Percentiles rank a stretch among this genome's conserved stretches.
Evolutionary conservation across 1,140 invertebrate species (phyloP).

Genomic region (Ceratina calcarata): DNA sequence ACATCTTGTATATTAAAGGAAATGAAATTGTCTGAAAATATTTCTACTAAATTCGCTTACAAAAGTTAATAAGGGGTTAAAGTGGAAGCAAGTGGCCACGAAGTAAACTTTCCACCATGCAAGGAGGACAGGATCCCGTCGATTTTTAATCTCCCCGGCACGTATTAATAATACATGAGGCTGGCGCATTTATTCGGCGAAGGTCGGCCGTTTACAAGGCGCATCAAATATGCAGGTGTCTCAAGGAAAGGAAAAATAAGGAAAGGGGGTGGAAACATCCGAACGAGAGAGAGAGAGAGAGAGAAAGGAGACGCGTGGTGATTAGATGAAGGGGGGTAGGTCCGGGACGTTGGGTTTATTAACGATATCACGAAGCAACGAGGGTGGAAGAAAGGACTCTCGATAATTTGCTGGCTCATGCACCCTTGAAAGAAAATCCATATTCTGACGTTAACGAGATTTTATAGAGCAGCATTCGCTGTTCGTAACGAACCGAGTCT

Average conservation of each 20-base stretch:
- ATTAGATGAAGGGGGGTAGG: constrained; percentile 75
- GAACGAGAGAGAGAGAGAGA: constrained; percentile 29
- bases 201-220: constrained; percentile 73
- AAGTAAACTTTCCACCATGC: neutral
- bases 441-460: constrained; percentile 68
- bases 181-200: constrained; percentile 71
- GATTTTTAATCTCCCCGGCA: constrained; percentile 44
- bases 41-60: neutral
- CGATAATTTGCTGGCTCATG: constrained; percentile 74
- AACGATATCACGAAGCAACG: constrained; percentile 76
- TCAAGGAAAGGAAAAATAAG: constrained; percentile 52
- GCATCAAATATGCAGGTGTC: constrained; percentile 79
- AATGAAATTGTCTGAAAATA: neutral
- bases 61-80: neutral
- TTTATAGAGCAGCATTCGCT: constrained; percentile 60
- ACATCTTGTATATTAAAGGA: neutral
- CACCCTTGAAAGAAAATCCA: constrained; percentile 68
- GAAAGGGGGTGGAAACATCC: neutral
- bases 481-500: constrained; percentile 55
- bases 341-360: constrained; percentile 76
- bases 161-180: constrained; percentile 77
- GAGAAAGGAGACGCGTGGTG: constrained; percentile 65
- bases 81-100: neutral
- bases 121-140: neutral
- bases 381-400: constrained; percentile 73